phyloP scores from a whole-genome alignment of 2,113 vertebrate species.

The Columba janthina region DNA sequence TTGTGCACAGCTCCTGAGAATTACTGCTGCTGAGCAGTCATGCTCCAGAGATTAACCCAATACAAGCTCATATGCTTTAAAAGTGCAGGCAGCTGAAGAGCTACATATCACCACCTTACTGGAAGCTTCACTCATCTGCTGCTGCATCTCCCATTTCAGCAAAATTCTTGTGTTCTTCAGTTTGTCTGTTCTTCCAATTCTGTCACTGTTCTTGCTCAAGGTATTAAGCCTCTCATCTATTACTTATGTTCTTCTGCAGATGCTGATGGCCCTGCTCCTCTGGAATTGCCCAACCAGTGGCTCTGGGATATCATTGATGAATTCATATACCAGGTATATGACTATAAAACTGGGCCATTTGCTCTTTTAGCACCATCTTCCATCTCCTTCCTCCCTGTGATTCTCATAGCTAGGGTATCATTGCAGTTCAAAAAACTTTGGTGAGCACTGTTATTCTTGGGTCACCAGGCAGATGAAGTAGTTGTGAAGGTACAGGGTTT shows the following conservation, averaged over 20 bases:
- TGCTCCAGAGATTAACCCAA: not conserved
- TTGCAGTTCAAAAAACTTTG: not conserved
- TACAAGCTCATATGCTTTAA: fast-evolving
- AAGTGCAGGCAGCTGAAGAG: not conserved
- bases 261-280: constrained; percentile 95
- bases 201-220: not conserved
- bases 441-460: not conserved
- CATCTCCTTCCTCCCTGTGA: not conserved
- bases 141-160: not conserved
- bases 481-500: not conserved
- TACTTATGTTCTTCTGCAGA: constrained; percentile 73
- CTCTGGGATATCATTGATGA: constrained; percentile 99
- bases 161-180: not conserved
- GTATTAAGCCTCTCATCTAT: not conserved
- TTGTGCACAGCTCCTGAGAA: not conserved
- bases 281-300: constrained; percentile 98
- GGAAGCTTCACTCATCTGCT: not conserved
- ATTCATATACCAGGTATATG: constrained; percentile 93
- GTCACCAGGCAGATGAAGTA: not conserved
- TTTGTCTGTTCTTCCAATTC: not conserved
- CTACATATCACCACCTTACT: fast-evolving
- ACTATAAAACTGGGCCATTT: not conserved
- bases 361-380: not conserved
- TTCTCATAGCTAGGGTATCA: not conserved
- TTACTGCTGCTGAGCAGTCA: not conserved